Conservation (phyloP, 2,888 invertebrate genomes). For the Danaus chrysippus region DNA sequence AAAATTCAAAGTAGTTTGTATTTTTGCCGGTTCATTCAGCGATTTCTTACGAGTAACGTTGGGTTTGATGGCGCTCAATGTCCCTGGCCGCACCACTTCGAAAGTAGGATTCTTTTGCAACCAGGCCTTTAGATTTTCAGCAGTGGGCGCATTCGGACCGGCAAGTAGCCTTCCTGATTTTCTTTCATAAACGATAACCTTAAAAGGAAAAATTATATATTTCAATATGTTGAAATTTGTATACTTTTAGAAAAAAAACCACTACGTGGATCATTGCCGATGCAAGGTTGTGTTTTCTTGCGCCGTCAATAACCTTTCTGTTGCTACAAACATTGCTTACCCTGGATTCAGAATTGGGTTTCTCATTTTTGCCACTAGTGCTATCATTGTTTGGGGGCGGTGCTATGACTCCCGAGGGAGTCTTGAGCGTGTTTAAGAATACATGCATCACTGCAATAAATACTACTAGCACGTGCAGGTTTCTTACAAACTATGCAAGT, state of each 20-base stretch:
- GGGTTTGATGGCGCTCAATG: constrained; percentile 68
- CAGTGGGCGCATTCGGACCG: constrained; percentile 91
- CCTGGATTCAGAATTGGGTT: constrained; percentile 62
- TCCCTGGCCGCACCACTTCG: constrained; percentile 88
- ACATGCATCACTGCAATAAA: constrained; percentile 94
- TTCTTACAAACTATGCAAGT: constrained; percentile 89
- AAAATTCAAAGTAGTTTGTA: constrained; percentile 74
- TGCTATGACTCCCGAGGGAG: constrained; percentile 59
- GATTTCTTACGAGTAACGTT: constrained; percentile 54
- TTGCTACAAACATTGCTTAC: constrained; percentile 39
- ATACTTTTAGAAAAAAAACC: not conserved
- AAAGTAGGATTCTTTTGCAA: constrained; percentile 92
- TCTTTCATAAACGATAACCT: constrained; percentile 90
- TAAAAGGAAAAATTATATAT: constrained; percentile 33
- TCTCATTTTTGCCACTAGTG: constrained; percentile 51
- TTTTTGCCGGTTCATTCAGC: constrained; percentile 49
- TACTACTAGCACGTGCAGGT: constrained; percentile 86
- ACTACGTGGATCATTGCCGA: not conserved
- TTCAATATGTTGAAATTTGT: not conserved
- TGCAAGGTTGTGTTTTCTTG: constrained; percentile 8
- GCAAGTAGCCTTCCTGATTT: constrained; percentile 85
- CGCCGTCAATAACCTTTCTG: constrained; percentile 11
- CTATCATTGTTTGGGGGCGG: constrained; percentile 45
- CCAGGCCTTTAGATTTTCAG: constrained; percentile 89
- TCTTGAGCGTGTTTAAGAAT: constrained; percentile 91